Conservation (phyloP, 1,140 invertebrate species). For the Drosophila albomicans region DNA sequence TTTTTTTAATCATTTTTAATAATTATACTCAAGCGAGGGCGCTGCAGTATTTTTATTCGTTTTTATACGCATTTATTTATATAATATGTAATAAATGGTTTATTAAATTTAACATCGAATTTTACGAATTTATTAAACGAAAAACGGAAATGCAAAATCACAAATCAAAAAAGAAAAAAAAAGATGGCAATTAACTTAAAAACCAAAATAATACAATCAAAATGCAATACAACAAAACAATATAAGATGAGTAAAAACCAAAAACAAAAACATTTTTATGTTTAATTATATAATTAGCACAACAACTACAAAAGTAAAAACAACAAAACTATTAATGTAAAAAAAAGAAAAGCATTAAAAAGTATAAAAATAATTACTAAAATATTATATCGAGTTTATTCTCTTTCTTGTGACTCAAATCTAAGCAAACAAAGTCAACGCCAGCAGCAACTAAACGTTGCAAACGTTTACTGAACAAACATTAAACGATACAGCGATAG, state of each 20-base stretch:
- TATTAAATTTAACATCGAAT: conserved; percentile 83
- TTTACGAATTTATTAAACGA: conserved; percentile 77
- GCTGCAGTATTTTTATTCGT: conserved; percentile 57
- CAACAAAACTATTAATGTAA: conserved; percentile 78
- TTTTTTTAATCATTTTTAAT: conserved; percentile 46
- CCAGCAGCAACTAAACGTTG: conserved; percentile 11
- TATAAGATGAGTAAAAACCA: conserved; percentile 32
- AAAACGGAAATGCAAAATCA: conserved; percentile 38
- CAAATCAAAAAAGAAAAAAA: conserved; percentile 51
- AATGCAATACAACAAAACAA: conserved; percentile 55
- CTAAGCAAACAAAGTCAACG: conserved; percentile 5
- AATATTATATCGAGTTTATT: conserved; percentile 30
- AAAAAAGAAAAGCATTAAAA: conserved; percentile 54
- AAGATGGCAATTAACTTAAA: conserved; percentile 63
- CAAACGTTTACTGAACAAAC: conserved; percentile 44
- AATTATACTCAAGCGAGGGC: conserved; percentile 13
- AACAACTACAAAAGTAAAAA: conserved; percentile 71
- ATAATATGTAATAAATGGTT: conserved; percentile 68
- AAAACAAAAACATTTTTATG: conserved; percentile 66
- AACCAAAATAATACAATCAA: conserved; percentile 69
- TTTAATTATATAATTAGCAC: conserved; percentile 78
- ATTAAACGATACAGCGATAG: conserved; percentile 2
- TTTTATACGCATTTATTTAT: conserved; percentile 78
- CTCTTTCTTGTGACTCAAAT: conserved; percentile 1
- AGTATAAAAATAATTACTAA: conserved; percentile 72